A percentile compares a stretch with the other conserved stretches of the same genome.
These are phyloP conservation scores for Netelia fuscicornis DNA, from an alignment of 2,888 invertebrate species.

Conservation along the genomic window DNA sequence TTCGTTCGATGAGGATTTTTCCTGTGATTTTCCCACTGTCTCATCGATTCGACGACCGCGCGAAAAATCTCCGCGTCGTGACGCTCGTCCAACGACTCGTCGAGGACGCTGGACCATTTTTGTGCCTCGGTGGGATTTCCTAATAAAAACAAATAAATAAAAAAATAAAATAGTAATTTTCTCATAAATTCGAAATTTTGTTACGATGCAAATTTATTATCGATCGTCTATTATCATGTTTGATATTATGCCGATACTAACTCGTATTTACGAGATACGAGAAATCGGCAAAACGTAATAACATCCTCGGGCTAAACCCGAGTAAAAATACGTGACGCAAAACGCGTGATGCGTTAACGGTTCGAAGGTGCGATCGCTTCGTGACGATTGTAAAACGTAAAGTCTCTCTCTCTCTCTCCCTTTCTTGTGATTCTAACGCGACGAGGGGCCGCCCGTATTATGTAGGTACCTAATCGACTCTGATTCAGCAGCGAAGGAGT, in stretches of 20 bases:
- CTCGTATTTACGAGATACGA: constrained; percentile 1
- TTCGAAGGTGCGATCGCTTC: constrained; percentile 44
- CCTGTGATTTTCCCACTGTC: constrained; percentile 89
- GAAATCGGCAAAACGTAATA: constrained; percentile 33
- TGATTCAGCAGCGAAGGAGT: constrained; percentile 22
- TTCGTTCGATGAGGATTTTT: constrained; percentile 87
- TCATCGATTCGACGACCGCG: constrained; percentile 91
- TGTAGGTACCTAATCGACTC: not conserved
- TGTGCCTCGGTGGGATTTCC: constrained; percentile 78
- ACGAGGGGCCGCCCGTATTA: not conserved
- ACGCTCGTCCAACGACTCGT: constrained; percentile 90
- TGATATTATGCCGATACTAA: not conserved
- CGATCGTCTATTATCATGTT: not conserved
- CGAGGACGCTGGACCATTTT: constrained; percentile 86
- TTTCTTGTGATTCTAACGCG: constrained; percentile 5
- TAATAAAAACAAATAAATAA: constrained; percentile 62
- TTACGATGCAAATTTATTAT: not conserved
- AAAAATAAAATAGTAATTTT: constrained; percentile 1
- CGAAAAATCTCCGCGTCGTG: constrained; percentile 90
- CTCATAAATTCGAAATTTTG: not conserved
- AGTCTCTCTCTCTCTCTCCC: constrained; percentile 17
- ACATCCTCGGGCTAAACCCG: not conserved
- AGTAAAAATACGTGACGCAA: constrained; percentile 43
- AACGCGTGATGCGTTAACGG: constrained; percentile 56
- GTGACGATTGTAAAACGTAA: constrained; percentile 44